Base-by-base conservation (phyloP, 30 jellyfish, hydroid and myxozoan species). In the Mastigias papua region DNA sequence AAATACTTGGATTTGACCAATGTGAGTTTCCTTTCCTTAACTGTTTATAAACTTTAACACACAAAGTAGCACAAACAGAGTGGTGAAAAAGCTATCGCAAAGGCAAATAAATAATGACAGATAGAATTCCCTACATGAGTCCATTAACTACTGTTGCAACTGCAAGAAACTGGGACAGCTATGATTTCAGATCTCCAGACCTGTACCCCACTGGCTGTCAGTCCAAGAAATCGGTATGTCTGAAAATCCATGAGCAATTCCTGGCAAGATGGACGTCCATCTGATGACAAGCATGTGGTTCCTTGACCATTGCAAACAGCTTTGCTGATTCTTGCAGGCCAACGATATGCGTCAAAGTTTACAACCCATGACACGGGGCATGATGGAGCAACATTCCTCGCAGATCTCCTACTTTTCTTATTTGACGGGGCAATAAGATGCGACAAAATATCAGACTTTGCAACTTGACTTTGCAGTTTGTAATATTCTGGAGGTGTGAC, bases 321-420 rank as follows among this genome's bases (percentile, higher is more conserved):
- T 50, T 30, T 60, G 1, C 70, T 50, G 64, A 87, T 60, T 30
- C 90, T 65, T 13, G 35, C 31, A 25, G 95, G 95, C 73, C 72
- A 29, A 19, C 95, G 86, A 50, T 65, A 28, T 21, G 86, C 85
- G 22, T 75, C 86, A 17, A 75, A 75, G 48, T 69, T 67, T 2
- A 76, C 73, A 1, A 68, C 69, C 90, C 90, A 76, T 21, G 95
- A 61, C 17, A 65, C 78, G 28, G 95, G 95, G 73, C 95, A 87
- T 0, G 89, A 27, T 23, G 89, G 27, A 19, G 77, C 21, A 19
- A 77, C 71, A 61, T 82, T 58, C 62, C 92, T 49, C 23, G 76
- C 22, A 27, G 31, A 9, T 34, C 92, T 48, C 29, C 48, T 58
- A 25, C 17, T 33, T 15, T 32, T 32, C 27, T 73, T 34, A 20